Base-by-base conservation (phyloP, 2,888 invertebrate genomes). In the Brachylomia viminalis region DNA sequence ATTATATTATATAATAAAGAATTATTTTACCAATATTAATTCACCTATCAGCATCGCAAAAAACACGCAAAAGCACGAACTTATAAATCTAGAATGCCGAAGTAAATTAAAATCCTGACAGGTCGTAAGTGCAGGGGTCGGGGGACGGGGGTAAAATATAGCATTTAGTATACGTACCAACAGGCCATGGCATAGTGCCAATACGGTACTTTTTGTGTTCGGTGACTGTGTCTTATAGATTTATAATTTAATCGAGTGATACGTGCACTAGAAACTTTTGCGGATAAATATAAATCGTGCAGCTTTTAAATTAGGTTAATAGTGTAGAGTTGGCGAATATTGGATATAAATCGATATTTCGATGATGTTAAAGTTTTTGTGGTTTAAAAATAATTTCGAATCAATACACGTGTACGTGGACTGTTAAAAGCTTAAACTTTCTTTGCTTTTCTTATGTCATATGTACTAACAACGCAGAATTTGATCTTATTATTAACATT, bases 21-120 rank as follows among this genome's bases (percentile, higher is more conserved):
- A n/a, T n/a, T n/a, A n/a, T 58, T 69, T 52, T n/a, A 20, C 52
- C 30, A 27, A 33, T 30, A 64, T 54, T 76, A 82, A 82, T 77
- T 76, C 30, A 77, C 20, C 30, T 23, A 68, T 52, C 49, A 72
- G 20, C 15, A 11, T 33, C 30, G 6, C 13, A 80, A 54, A 70
- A 45, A 64, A 1, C 6, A 45, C 13, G 15, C 45, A 74, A 75
- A 66, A 77, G 62, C 81, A 82, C 85, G 79, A 84, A 81, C 76
- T 78, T 77, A 90, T 90, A 90, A 90, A 90, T 90, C 88, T 88
- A 80, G 75, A 66, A 82, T 84, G 83, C 59, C 80, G 76, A 86
- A 88, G 79, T 88, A 86, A 90, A 89, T 90, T 90, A 90, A 90
- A 90, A 89, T 67, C 75, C 83, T 81, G 87, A 86, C 89, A 86